Percentiles rank a stretch among this genome's conserved stretches.
These are phyloP conservation scores for Orgyia antiqua DNA, from an alignment of 2,888 invertebrate genomes.

Conservation along the genomic window DNA sequence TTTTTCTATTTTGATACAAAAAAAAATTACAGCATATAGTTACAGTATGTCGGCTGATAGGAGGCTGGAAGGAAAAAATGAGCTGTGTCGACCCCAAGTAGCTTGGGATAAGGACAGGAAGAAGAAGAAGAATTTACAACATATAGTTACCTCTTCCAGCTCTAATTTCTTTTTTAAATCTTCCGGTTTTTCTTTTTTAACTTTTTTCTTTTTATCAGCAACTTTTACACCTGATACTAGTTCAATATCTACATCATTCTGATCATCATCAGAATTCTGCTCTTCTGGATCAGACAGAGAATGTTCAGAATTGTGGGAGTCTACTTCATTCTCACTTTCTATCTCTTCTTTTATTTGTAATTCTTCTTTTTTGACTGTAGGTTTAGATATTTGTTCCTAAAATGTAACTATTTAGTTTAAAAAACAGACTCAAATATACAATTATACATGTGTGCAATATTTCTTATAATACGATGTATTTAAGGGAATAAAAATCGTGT, in stretches of 20 bases:
- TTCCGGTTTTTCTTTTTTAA: slow-evolving; percentile 58
- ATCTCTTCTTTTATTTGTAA: slow-evolving; percentile 27
- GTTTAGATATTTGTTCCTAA: slow-evolving; percentile 11
- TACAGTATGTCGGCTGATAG: no score
- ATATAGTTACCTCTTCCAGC: slow-evolving; percentile 48
- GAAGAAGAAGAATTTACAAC: no score
- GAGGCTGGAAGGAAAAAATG: no score
- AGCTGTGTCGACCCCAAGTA: no score
- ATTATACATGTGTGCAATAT: no score
- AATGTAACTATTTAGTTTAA: no score
- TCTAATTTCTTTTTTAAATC: slow-evolving; percentile 70
- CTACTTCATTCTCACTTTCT: slow-evolving; percentile 32
- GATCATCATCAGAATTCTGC: slow-evolving; percentile 10
- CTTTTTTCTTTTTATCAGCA: slow-evolving; percentile 58
- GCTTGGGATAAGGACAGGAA: no score
- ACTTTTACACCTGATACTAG: slow-evolving; percentile 64
- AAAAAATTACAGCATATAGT: no score
- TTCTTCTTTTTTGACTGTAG: slow-evolving; percentile 31
- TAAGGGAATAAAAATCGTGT: no score
- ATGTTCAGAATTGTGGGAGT: slow-evolving; percentile 19
- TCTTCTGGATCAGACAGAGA: slow-evolving; percentile 20
- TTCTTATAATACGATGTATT: no score
- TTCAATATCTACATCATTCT: slow-evolving; percentile 39
- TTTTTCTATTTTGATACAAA: no score
- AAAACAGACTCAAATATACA: no score